Evolutionary conservation across 2,888 invertebrate species (phyloP).

Genomic region (Caradrina clavipalpis): DNA sequence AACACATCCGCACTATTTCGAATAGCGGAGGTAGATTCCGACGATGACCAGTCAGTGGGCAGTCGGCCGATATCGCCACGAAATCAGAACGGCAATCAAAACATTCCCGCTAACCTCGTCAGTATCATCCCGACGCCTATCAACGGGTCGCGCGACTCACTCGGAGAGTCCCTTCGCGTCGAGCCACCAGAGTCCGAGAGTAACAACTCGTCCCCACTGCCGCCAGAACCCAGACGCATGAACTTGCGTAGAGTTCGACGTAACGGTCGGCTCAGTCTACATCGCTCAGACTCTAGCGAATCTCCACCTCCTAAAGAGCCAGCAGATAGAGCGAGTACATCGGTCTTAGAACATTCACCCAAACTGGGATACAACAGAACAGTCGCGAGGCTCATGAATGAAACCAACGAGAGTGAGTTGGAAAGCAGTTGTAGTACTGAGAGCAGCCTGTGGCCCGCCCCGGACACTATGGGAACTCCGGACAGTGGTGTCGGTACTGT

Average conservation of each 20-base stretch:
- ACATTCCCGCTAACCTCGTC: constrained; percentile 84
- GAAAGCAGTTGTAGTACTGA: constrained; percentile 88
- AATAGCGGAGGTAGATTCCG: constrained; percentile 92
- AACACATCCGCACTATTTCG: constrained; percentile 84
- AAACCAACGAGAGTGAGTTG: constrained; percentile 88
- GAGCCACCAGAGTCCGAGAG: constrained; percentile 76
- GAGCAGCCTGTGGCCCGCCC: constrained; percentile 77
- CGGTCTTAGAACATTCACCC: constrained; percentile 73
- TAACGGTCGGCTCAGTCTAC: constrained; percentile 78
- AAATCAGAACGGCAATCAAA: constrained; percentile 72
- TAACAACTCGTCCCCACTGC: constrained; percentile 72
- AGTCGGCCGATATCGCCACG: constrained; percentile 84
- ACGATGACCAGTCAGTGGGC: constrained; percentile 90
- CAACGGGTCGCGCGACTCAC: constrained; percentile 89
- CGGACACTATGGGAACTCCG: constrained; percentile 74
- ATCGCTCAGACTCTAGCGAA: constrained; percentile 84
- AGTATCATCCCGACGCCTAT: constrained; percentile 91
- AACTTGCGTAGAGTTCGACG: constrained; percentile 75
- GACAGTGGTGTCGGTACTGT: constrained; percentile 85
- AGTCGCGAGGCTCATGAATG: constrained; percentile 86
- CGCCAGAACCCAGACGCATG: constrained; percentile 73
- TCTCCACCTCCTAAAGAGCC: constrained; percentile 81
- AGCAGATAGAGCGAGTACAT: constrained; percentile 71
- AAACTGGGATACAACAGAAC: constrained; percentile 78
- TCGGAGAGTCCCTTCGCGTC: constrained; percentile 80